Conservation (phyloP, 2,113 vertebrate genomes). For the Chelonoidis abingdonii region DNA sequence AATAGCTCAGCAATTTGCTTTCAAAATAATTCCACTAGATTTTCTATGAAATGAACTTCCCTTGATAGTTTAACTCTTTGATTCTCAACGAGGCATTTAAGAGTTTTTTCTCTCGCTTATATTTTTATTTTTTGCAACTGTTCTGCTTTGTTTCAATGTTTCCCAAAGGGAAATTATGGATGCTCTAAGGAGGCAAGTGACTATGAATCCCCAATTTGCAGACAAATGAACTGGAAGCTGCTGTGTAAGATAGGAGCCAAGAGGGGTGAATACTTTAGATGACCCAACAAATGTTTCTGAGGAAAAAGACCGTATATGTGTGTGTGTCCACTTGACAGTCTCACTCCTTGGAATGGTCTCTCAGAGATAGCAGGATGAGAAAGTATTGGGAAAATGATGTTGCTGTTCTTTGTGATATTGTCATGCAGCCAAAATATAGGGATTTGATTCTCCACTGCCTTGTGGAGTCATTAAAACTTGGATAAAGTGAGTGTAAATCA, state of each 20-base stretch:
- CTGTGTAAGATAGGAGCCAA: background rate
- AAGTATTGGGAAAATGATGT: background rate
- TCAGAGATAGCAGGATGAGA: background rate
- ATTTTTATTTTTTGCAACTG: conserved; percentile 10
- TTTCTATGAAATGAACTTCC: conserved; percentile 16
- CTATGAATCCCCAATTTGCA: background rate
- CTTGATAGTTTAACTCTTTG: background rate
- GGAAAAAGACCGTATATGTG: background rate
- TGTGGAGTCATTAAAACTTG: background rate
- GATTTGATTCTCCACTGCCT: background rate
- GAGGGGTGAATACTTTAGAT: background rate
- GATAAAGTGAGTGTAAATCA: conserved; percentile 18
- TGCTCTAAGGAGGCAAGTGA: background rate
- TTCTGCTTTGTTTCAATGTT: background rate
- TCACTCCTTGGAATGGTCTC: background rate
- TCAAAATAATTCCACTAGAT: conserved; percentile 34
- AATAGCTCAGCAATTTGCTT: conserved; percentile 21
- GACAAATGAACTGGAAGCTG: background rate
- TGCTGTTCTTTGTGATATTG: background rate
- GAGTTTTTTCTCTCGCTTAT: background rate
- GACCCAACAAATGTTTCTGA: background rate
- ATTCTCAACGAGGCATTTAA: background rate
- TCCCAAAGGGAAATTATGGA: conserved; percentile 15
- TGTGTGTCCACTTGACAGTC: background rate
- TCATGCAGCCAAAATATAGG: background rate